These are phyloP conservation scores for Sebastes cheni DNA, from an alignment of 2,797 vertebrate genomes.

Conservation along the genomic window DNA sequence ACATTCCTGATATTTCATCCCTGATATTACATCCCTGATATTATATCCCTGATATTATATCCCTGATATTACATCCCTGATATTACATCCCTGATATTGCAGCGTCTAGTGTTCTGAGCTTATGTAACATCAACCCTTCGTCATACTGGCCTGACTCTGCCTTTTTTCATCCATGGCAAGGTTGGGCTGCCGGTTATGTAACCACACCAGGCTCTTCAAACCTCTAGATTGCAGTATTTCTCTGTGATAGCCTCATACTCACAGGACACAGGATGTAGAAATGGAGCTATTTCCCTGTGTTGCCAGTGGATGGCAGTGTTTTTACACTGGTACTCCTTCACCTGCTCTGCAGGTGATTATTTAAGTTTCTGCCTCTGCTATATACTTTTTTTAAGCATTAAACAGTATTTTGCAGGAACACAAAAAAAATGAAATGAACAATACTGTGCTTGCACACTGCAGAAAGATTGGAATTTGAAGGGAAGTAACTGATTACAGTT, in stretches of 20 bases:
- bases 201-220: constrained; percentile 41
- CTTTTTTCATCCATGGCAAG: constrained; percentile 36
- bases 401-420: not conserved
- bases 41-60: no score
- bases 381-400: not conserved
- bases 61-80: no score
- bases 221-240: constrained; percentile 59
- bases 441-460: not conserved
- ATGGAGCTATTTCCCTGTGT: not conserved
- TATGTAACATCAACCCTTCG: constrained; percentile 72
- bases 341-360: not conserved
- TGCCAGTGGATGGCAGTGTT: constrained; percentile 69
- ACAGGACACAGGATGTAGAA: not conserved
- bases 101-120: constrained; percentile 43
- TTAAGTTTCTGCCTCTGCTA: not conserved
- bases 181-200: constrained; percentile 61
- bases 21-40: no score
- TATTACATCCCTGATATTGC: not conserved
- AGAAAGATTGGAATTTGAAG: not conserved
- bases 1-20: no score
- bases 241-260: constrained; percentile 1
- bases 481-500: not conserved
- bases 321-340: constrained; percentile 14
- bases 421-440: not conserved
- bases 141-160: constrained; percentile 52